Evolutionary conservation across 2,888 invertebrate genomes (phyloP).

Genomic region (Agelastica alni): DNA sequence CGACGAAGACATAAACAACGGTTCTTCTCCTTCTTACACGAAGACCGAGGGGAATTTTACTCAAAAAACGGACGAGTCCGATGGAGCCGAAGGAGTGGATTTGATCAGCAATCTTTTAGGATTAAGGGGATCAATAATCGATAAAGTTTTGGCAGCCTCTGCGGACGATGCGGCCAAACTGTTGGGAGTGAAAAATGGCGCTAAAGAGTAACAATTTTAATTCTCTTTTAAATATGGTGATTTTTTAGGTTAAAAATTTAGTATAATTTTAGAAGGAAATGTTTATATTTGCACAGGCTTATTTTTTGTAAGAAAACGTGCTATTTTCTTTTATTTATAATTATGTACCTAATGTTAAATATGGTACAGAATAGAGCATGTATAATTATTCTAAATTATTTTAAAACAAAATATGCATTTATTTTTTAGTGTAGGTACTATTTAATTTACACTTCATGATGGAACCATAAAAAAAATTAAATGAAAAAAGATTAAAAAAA

Average conservation of each 20-base stretch:
- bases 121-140: slow-evolving; percentile 83
- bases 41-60: slow-evolving; percentile 42
- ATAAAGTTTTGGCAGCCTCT: slow-evolving; percentile 79
- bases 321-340: slow-evolving; percentile 17
- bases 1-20: slow-evolving; percentile 52
- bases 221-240: slow-evolving; percentile 9
- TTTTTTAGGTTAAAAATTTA: slow-evolving; percentile 8
- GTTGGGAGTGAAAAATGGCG: slow-evolving; percentile 72
- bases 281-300: slow-evolving; percentile 11
- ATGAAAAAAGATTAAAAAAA: no score
- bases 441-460: no score
- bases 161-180: slow-evolving; percentile 86
- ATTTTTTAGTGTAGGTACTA: no score
- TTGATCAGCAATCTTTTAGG: slow-evolving; percentile 89
- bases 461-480: no score
- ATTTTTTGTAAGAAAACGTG: slow-evolving; percentile 10
- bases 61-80: slow-evolving; percentile 59
- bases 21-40: slow-evolving; percentile 19
- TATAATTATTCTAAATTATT: no score
- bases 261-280: slow-evolving; percentile 13
- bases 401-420: no score
- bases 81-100: slow-evolving; percentile 65
- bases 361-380: no score
- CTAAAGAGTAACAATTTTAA: slow-evolving; percentile 40
- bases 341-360: no score